Conservation (phyloP, 1,140 invertebrate species). For the Drosophila nannoptera region DNA sequence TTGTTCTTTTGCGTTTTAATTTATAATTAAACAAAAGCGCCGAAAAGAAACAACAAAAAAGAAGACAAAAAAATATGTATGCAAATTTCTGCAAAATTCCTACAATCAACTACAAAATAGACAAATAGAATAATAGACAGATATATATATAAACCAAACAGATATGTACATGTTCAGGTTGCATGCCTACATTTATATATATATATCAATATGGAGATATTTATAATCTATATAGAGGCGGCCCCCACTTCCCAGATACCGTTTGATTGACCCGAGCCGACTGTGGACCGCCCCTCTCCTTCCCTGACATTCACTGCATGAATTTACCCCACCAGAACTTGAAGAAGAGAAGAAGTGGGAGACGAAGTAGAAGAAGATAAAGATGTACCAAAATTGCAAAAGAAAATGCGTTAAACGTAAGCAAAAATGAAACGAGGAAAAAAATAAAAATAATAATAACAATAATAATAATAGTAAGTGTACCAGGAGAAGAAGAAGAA, state of each 20-base stretch:
- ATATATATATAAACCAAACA: conserved; percentile 14
- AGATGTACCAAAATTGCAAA: conserved; percentile 21
- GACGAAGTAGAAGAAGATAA: background rate
- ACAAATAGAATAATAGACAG: conserved; percentile 21
- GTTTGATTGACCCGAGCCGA: conserved; percentile 35
- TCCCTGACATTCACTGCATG: conserved; percentile 11
- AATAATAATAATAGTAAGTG: background rate
- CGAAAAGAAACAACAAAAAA: too few species aligned
- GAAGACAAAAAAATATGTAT: conserved; percentile 36
- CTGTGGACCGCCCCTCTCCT: background rate
- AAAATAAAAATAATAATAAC: background rate
- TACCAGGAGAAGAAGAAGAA: conserved; percentile 5
- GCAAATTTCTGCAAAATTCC: conserved; percentile 59
- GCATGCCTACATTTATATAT: background rate
- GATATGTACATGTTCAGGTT: background rate
- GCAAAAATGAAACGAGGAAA: conserved; percentile 1
- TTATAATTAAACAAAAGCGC: conserved; percentile 12
- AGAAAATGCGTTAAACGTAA: conserved; percentile 30
- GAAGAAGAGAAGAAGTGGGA: conserved; percentile 2
- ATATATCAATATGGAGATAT: background rate
- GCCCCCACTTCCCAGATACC: conserved; percentile 36
- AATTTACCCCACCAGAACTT: conserved; percentile 34
- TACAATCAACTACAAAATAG: conserved; percentile 56
- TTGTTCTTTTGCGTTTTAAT: background rate
- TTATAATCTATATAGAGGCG: conserved; percentile 5